phyloP scores from a whole-genome alignment of 1,140 invertebrate genomes.

The Lepidurus arcticus region DNA sequence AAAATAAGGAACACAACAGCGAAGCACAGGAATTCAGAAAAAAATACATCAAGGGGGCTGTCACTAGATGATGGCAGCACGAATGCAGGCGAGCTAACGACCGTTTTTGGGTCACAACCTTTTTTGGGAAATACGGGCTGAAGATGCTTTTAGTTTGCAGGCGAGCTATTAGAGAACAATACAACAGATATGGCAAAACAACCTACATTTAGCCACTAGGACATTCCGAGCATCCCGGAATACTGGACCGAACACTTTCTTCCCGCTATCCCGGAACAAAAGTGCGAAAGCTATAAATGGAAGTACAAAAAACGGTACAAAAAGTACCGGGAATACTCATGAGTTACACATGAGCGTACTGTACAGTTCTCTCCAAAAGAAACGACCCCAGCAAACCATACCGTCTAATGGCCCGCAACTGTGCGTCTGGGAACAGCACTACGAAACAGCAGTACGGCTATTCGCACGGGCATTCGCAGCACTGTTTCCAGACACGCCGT shows the following conservation, averaged over 20 bases:
- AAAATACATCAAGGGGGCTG: background rate
- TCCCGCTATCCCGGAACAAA: background rate
- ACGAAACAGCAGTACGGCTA: too few species aligned
- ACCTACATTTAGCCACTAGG: background rate
- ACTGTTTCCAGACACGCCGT: too few species aligned
- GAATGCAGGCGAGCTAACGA: background rate
- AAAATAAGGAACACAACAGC: background rate
- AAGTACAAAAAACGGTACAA: background rate
- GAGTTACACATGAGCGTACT: background rate
- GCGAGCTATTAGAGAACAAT: background rate
- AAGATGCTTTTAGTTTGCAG: background rate
- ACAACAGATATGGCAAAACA: background rate
- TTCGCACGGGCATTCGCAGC: too few species aligned
- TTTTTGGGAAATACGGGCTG: conserved; percentile 5
- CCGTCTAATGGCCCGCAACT: too few species aligned
- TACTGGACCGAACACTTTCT: background rate
- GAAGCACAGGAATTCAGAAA: background rate
- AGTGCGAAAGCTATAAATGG: background rate
- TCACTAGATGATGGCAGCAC: background rate
- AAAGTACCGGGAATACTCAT: background rate
- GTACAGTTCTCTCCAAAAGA: too few species aligned
- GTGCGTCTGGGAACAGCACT: too few species aligned
- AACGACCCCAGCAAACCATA: too few species aligned
- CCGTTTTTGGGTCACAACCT: conserved; percentile 16
- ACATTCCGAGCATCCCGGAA: background rate